Evolutionary conservation across 2,113 vertebrate genomes (phyloP).

Genomic region (Vombatus ursinus): DNA sequence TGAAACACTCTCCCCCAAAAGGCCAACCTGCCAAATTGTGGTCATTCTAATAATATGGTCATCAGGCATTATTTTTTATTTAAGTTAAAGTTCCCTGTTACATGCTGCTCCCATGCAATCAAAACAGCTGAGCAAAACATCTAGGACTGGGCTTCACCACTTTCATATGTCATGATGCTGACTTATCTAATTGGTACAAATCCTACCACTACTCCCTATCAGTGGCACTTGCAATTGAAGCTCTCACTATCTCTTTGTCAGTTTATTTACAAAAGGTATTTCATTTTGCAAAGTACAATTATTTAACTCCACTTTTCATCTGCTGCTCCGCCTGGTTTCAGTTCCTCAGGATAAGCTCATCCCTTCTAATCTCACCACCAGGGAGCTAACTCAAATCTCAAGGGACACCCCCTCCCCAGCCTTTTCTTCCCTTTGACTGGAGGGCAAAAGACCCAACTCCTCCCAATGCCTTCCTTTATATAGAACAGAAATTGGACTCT

Average conservation of each 20-base stretch:
- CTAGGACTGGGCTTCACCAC: not conserved
- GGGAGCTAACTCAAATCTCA: not conserved
- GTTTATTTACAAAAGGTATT: not conserved
- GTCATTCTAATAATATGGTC: not conserved
- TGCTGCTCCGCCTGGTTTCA: not conserved
- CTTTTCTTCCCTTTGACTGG: not conserved
- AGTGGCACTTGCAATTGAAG: not conserved
- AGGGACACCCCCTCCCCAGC: not conserved
- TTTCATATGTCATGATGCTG: not conserved
- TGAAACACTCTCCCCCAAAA: not conserved
- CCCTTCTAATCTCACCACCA: not conserved
- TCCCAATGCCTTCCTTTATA: not conserved
- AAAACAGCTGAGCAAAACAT: not conserved
- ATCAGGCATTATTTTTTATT: not conserved
- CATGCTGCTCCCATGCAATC: not conserved
- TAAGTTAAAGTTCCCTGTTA: not conserved
- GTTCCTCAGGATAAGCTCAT: not conserved
- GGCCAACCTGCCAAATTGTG: not conserved
- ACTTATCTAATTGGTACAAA: not conserved
- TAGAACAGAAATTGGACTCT: not conserved
- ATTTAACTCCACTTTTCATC: not conserved
- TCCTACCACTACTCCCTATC: not conserved
- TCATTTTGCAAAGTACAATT: not conserved
- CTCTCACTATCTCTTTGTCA: not conserved
- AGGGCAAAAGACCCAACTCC: not conserved